Conservation (phyloP, 2,888 invertebrate species). For the Hypolimnas misippus region DNA sequence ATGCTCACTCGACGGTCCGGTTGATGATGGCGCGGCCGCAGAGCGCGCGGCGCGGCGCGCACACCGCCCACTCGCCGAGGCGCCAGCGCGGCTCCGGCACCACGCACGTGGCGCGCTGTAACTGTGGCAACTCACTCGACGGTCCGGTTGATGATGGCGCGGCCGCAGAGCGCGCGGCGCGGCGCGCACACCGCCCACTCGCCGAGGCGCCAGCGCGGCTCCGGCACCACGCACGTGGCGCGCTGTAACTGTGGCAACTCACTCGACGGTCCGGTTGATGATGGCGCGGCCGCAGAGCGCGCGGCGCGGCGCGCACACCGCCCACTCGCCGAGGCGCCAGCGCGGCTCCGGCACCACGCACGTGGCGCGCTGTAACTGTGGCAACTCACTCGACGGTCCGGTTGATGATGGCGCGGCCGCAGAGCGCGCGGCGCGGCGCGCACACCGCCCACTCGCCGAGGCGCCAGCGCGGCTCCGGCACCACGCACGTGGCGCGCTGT, state of each 20-base stretch:
- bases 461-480: conserved; percentile 68
- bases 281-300: conserved; percentile 71
- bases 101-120: too few relatives aligned
- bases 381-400: conserved; percentile 68
- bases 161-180: conserved; percentile 66
- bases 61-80: too few relatives aligned
- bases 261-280: conserved; percentile 72
- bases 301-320: conserved; percentile 64
- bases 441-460: conserved; percentile 69
- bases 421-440: conserved; percentile 65
- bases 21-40: too few relatives aligned
- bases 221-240: conserved; percentile 64
- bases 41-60: too few relatives aligned
- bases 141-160: conserved; percentile 69
- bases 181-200: conserved; percentile 73
- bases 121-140: conserved; percentile 48
- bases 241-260: conserved; percentile 61
- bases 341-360: conserved; percentile 67
- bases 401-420: conserved; percentile 70
- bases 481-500: conserved; percentile 68
- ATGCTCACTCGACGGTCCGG: too few relatives aligned
- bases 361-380: conserved; percentile 62
- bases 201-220: conserved; percentile 67
- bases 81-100: too few relatives aligned
- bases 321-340: conserved; percentile 69